phyloP scores from a whole-genome alignment of 1,140 invertebrate species.

The Ditylenchus dipsaci region DNA sequence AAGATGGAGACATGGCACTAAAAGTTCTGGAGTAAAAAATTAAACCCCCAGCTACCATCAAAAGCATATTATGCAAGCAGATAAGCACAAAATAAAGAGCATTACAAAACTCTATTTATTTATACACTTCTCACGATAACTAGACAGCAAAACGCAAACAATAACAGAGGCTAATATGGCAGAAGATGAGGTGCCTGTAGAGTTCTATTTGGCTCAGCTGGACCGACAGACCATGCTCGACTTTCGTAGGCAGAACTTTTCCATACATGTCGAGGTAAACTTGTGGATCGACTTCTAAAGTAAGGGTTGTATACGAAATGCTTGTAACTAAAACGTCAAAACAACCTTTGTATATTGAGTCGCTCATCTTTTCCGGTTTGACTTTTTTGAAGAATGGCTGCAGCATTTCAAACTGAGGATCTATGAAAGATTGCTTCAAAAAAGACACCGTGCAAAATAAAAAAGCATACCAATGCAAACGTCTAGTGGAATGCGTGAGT shows the following conservation, averaged over 20 bases:
- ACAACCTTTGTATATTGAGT: not conserved
- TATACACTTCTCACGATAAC: too few species aligned
- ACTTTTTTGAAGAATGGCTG: slow-evolving; percentile 43
- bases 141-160: too few species aligned
- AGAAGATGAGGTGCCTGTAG: not conserved
- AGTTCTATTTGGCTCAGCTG: slow-evolving; percentile 8
- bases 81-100: too few species aligned
- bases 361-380: not conserved
- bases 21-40: too few species aligned
- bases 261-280: not conserved
- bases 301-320: too few species aligned
- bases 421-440: not conserved
- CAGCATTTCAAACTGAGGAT: slow-evolving; percentile 52
- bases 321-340: too few species aligned
- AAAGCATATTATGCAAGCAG: too few species aligned
- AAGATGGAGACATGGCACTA: too few species aligned
- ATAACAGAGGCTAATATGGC: too few species aligned
- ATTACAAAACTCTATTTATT: too few species aligned
- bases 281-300: not conserved
- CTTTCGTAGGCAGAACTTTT: slow-evolving; percentile 45
- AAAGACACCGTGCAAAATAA: too few species aligned
- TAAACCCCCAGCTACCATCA: too few species aligned
- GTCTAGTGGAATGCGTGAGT: slow-evolving; percentile 39
- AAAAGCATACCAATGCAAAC: slow-evolving; percentile 27
- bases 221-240: slow-evolving; percentile 41